Evolutionary conservation across 92 coral and sea anemone genomes (phyloP), one percentile per base, ranked within the genome.

Genomic region (Porites divaricata): DNA sequence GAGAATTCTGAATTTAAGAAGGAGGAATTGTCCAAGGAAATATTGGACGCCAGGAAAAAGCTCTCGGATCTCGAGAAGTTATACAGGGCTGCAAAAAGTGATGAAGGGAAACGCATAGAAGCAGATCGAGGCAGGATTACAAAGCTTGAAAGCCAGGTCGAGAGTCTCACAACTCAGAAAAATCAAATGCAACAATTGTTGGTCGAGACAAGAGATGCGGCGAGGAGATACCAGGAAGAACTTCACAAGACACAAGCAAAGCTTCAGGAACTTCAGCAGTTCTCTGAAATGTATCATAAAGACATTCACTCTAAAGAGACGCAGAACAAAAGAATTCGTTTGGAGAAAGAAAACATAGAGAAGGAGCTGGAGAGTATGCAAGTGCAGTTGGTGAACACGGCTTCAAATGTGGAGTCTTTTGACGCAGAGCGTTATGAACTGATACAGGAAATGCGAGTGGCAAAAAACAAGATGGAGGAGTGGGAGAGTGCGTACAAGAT

Each of bases 141-240:
- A 35, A 96, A 92, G 89, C 95, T 96, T 12, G 96, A 95, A 79
- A 87, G 70, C 65, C 93, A 92, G 72, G 82, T 94, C 22, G 93
- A 91, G 49, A 96, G 90, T 69, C 81, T 92, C 17, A 85, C 85
- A 15, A 74, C 61, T 62, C 99, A 96, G 77, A 89, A 93, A 67
- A 52, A 75, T 20, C 92, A 89, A 72, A 83, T 92, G 69, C 98
- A 94, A 77, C 90, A 91, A 56, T 89, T 92, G 48, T 65, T 96
- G 62, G 93, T 91, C 23, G 96, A 96, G 67, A 86, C 95, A 9
- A 88, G 92, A n/a, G 82, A 89, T 8, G 89, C 85, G 56, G 83
- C 86, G 14, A 87, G 87, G 68, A 79, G 79, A 66, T 76, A 83
- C 62, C 89, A 90, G 9, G 98, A 92, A 0, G 98, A 96, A 49